Base-by-base conservation (phyloP, 1,140 invertebrate species). In the Lucilia cuprina region DNA sequence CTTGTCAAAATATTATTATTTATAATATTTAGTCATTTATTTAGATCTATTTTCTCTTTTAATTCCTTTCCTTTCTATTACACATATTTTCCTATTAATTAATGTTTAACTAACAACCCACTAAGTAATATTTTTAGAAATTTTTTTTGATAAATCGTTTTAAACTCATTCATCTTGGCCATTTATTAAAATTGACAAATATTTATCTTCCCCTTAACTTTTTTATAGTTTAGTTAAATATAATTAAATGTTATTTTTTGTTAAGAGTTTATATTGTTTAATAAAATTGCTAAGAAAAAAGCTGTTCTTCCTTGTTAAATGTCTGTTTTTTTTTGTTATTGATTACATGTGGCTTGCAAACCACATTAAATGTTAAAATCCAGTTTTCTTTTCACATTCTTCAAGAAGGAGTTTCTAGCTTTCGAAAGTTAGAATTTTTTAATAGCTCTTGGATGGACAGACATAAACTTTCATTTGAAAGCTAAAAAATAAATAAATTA, bases 1-100 rank as follows among this genome's bases (percentile, higher is more conserved):
- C 55, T 70, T 70, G 65, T 70, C 65, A 70, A 70, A 70, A 70
- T 70, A 70, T 70, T n/a, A n/a, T 60, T 21, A 70, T 70, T 60
- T 14, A 60, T 30, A 30, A 30, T 30, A 30, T 30, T 30, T 30
- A 60, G 55, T 60, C 14, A 60, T 60, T 60, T n/a, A 17, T 60
- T 60, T 60, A n/a, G 4, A 60, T n/a, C n/a, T 17, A 7, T 41
- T 10, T 41, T 41, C 41, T 41, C 5, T 41, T 8, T 8, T 41
- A 2, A 2, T 30, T 2, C 25, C 3, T 3, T 30, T 60, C n/a
- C 55, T 60, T 4, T n/a, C 55, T 12, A 70, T 70, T 70, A 70
- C 9, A 25, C 25, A 70, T 21, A 19, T 70, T 70, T 70, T 70
- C 8, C 19, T 70, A n/a, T 70, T 70, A 70, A 70, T 70, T 70